phyloP scores from a whole-genome alignment of 2,113 vertebrate species.

The Boulengeromyrus knoepffleri region DNA sequence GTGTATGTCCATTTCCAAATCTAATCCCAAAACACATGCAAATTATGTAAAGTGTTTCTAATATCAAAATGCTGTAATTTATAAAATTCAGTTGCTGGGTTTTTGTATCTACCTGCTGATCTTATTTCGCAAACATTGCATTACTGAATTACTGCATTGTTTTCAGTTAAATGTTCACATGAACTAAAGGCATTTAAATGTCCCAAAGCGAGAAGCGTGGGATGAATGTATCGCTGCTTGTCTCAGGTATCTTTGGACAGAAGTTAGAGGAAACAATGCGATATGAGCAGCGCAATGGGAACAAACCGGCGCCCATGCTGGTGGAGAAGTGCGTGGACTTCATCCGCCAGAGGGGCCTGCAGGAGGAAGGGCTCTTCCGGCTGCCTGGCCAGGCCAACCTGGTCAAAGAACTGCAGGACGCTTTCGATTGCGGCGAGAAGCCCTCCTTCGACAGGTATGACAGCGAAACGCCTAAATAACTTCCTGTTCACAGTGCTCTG shows the following conservation, averaged over 20 bases:
- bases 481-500: not conserved
- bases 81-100: not conserved
- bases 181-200: not conserved
- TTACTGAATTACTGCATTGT: not conserved
- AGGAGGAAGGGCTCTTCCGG: slow-evolving; percentile 88
- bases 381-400: slow-evolving; percentile 92
- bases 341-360: slow-evolving; percentile 82
- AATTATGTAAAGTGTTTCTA: not conserved
- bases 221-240: not conserved
- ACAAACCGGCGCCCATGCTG: slow-evolving; percentile 83
- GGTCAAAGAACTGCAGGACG: slow-evolving; percentile 93
- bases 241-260: slow-evolving; percentile 91
- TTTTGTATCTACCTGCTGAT: not conserved
- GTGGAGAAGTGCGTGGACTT: slow-evolving; percentile 96
- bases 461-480: not conserved
- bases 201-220: not conserved
- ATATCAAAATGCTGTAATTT: not conserved
- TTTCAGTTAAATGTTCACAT: not conserved
- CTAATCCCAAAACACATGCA: not conserved
- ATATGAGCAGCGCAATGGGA: slow-evolving; percentile 83
- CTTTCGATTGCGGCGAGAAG: slow-evolving; percentile 94
- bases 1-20: not conserved
- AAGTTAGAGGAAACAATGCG: slow-evolving; percentile 92
- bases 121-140: not conserved
- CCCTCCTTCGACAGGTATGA: slow-evolving; percentile 89